Percentiles rank a stretch among this genome's conserved stretches.
Evolutionary conservation across 1,140 invertebrate species (phyloP).

Genomic region (Rhagoletis pomonella): DNA sequence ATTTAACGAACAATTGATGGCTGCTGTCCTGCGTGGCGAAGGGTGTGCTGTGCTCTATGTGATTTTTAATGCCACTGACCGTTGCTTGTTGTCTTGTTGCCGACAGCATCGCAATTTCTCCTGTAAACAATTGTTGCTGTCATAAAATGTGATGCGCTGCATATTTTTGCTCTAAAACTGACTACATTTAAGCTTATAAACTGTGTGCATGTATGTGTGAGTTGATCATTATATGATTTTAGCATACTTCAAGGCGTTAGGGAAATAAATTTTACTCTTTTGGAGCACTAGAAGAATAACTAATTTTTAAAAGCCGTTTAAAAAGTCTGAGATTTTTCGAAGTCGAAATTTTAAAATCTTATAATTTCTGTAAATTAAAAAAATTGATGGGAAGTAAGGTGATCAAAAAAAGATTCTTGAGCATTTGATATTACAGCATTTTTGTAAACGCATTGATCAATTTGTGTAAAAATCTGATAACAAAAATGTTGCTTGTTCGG

Average conservation of each 20-base stretch:
- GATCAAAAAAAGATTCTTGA: no score
- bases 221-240: background rate
- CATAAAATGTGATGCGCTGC: background rate
- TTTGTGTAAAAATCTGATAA: no score
- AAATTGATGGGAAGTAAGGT: no score
- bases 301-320: no score
- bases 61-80: background rate
- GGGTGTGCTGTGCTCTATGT: background rate
- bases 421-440: no score
- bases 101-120: background rate
- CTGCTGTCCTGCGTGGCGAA: no score
- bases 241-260: background rate
- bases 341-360: no score
- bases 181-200: background rate
- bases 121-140: slow-evolving; percentile 6
- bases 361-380: no score
- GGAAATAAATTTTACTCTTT: background rate
- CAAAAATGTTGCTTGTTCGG: no score
- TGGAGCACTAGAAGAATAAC: no score
- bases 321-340: no score
- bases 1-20: slow-evolving; percentile 20
- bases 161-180: background rate
- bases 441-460: no score
- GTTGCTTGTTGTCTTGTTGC: background rate
- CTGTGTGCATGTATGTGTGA: background rate